Conservation (phyloP, 2,113 vertebrate genomes). For the Paracanthobrama guichenoti region DNA sequence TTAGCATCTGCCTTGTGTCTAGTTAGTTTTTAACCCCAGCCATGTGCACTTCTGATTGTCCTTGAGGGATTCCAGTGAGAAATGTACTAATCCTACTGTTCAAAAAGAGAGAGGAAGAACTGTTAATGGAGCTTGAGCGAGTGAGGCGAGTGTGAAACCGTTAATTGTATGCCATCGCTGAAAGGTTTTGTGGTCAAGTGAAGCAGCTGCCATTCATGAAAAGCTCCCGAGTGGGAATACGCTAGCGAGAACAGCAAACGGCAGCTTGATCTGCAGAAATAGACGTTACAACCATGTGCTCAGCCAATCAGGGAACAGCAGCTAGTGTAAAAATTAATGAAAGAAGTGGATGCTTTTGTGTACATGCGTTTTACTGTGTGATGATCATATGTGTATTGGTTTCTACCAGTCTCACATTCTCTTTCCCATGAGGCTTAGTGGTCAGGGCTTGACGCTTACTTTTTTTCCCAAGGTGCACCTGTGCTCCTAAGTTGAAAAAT, state of each 20-base stretch:
- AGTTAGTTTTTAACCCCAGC: background rate
- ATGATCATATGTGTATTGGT: background rate
- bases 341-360: background rate
- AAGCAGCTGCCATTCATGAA: background rate
- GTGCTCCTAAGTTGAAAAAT: too few relatives aligned
- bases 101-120: background rate
- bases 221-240: background rate
- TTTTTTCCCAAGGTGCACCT: too few relatives aligned
- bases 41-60: slow-evolving; percentile 24
- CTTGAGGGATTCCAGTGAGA: slow-evolving; percentile 25
- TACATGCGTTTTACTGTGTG: background rate
- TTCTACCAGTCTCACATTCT: background rate
- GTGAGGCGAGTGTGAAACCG: background rate
- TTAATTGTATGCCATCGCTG: background rate
- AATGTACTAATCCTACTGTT: slow-evolving; percentile 15
- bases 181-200: background rate
- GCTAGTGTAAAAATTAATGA: background rate
- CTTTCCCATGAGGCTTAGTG: slow-evolving; percentile 33
- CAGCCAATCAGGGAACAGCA: background rate
- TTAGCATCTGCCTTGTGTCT: slow-evolving; percentile 20
- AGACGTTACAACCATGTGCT: background rate
- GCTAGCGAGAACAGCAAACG: background rate
- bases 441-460: background rate
- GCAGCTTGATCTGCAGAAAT: background rate
- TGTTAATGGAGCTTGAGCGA: background rate